Evolutionary conservation across 1,140 invertebrate species (phyloP), one percentile per base, ranked within the genome.

Genomic region (Caenorhabditis remanei): DNA sequence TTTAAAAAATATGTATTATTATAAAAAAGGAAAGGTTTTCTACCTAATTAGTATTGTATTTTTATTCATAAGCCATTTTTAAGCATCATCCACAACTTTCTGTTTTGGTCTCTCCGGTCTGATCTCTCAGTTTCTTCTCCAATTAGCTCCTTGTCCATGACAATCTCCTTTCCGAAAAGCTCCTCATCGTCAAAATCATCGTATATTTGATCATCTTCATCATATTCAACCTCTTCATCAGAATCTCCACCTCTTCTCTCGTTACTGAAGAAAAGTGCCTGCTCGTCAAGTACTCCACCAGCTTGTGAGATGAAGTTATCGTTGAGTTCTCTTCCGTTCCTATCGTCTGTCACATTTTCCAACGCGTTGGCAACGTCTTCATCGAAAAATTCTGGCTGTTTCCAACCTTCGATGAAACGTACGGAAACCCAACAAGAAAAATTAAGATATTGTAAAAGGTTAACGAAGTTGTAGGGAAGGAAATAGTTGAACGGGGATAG

Each of bases 41-140:
- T 82, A 98, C 95, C 93, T 97, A 96, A 43, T 94, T 95, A 87
- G 98, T 96, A 91, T 97, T 96, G 91, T 98, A 98, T 86, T 94
- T 48, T 46, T 94, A 24, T 95, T 95, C 93, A 95, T 96, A 93
- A 97, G 94, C 95, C 95, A 95, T 94, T 99, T 97, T 94, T 98
- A 98, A 91, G 95, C 94, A 91, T 97, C 95, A 94, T 99, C 97
- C 0, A 99, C 93, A 46, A 96, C 92, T 0, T 95, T 94, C 0
- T 98, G 93, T 75, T 96, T 95, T 84, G 96, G 94, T 93, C 97
- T 98, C 98, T 90, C 96, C 95, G 19, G 13, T 50, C 46, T 50
- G 24, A 79, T 79, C n/a, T 79, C 71, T n/a, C n/a, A n/a, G n/a
- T n/a, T n/a, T n/a, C n/a, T n/a, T n/a, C n/a, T n/a, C n/a, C n/a